Evolutionary conservation across 2,888 invertebrate species (phyloP), one percentile per base, ranked within the genome.

Genomic region (Amblyjoppa fuscipennis): DNA sequence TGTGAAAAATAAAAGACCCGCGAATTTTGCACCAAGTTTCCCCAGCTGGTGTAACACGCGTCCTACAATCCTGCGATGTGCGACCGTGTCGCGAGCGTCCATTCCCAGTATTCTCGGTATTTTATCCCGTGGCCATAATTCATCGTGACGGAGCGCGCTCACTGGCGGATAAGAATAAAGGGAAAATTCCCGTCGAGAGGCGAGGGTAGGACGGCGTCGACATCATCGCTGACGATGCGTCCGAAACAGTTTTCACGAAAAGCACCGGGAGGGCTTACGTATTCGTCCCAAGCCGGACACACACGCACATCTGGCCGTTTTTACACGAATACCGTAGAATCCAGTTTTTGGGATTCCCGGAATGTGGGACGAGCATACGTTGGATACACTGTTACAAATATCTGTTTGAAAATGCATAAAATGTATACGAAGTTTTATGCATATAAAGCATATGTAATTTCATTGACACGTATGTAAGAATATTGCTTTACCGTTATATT

Each of bases 81-180:
- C 56, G 13, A 3, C 45, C 38, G 38, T 56, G 56, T 56, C 11
- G 25, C 2, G 28, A 28, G 9, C 25, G 13, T 11, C 11, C 56
- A 3, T 59, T 59, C 56, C 28, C 4, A 25, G 56, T 28, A 59
- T 59, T 69, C n/a, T 28, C 45, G 45, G 11, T 31, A 69, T 49
- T 69, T 45, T 45, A 45, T 45, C 25, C 49, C 45, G 25, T 20
- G 20, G 69, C 45, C 20, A 69, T 69, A 11, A 49, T 69, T 69
- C 69, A 45, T 13, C 69, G 20, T 28, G 11, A 20, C 20, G 41
- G 41, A n/a, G 45, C 69, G 25, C 13, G 25, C 13, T 69, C 20
- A 69, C 38, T 25, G 49, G 13, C 49, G 41, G 49, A 25, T 45
- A 45, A 25, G 49, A 49, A 13, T 45, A 25, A 49, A 41, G 45